These are phyloP conservation scores for Calliphora vicina DNA, from an alignment of 1,140 invertebrate genomes.

Conservation along the genomic window DNA sequence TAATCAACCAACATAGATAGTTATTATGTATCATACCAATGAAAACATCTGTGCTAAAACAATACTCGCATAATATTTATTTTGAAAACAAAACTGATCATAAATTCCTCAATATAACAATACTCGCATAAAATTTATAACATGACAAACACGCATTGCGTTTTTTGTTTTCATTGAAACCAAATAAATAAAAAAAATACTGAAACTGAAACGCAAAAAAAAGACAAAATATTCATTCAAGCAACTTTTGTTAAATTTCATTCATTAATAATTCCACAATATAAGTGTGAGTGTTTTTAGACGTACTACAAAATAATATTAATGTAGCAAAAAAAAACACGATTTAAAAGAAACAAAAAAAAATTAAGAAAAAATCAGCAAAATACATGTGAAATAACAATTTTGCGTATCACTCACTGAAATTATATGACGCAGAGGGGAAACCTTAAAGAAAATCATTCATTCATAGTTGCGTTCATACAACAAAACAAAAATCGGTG, in stretches of 20 bases:
- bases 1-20: no score
- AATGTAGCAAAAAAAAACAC: neutral
- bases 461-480: no score
- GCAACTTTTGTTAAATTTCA: neutral
- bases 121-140: neutral
- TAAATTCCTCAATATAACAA: no score
- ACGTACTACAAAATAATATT: neutral
- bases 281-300: neutral
- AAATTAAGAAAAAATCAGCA: neutral
- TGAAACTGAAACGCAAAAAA: neutral
- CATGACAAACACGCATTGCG: neutral
- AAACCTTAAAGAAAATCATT: no score
- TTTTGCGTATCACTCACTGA: neutral
- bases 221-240: neutral
- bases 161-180: neutral
- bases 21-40: no score
- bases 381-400: neutral
- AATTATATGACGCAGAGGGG: no score
- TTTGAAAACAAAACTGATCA: no score
- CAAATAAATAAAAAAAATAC: neutral
- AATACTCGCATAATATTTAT: no score
- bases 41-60: no score
- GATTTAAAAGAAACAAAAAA: neutral
- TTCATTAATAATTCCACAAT: neutral
- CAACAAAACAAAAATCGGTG: no score